phyloP scores from a whole-genome alignment of 2,888 invertebrate species.

The Sinhomidia bicolor region DNA sequence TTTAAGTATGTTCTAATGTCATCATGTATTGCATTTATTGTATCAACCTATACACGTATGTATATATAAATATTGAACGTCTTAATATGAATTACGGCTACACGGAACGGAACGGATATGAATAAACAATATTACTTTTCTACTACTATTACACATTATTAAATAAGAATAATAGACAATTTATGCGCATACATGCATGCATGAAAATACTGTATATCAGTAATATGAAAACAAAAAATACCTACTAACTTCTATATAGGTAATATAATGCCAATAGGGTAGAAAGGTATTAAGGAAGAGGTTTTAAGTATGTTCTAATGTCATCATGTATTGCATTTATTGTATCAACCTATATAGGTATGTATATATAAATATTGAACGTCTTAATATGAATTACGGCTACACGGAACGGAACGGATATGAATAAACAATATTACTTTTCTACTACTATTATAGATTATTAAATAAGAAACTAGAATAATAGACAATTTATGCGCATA shows the following conservation, averaged over 20 bases:
- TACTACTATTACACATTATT: slow-evolving; percentile 13
- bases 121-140: slow-evolving; percentile 24
- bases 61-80: slow-evolving; percentile 21
- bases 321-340: background rate
- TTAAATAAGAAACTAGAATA: slow-evolving; percentile 44
- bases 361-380: no score
- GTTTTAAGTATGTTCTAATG: background rate
- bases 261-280: slow-evolving; percentile 6
- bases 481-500: slow-evolving; percentile 30
- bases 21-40: background rate
- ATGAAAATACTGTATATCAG: background rate
- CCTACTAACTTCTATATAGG: background rate
- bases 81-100: slow-evolving; percentile 54
- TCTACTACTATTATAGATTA: slow-evolving; percentile 2
- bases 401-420: slow-evolving; percentile 59
- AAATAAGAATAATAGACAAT: slow-evolving; percentile 38
- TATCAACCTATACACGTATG: no score
- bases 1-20: slow-evolving; percentile 9
- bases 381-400: slow-evolving; percentile 50
- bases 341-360: no score
- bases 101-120: slow-evolving; percentile 56
- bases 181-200: slow-evolving; percentile 1
- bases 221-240: background rate
- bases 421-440: slow-evolving; percentile 27
- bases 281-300: background rate